A percentile compares a stretch with the other conserved stretches of the same genome.
Evolutionary conservation across 2,888 invertebrate genomes (phyloP).

Genomic region (Amphipyra berbera): DNA sequence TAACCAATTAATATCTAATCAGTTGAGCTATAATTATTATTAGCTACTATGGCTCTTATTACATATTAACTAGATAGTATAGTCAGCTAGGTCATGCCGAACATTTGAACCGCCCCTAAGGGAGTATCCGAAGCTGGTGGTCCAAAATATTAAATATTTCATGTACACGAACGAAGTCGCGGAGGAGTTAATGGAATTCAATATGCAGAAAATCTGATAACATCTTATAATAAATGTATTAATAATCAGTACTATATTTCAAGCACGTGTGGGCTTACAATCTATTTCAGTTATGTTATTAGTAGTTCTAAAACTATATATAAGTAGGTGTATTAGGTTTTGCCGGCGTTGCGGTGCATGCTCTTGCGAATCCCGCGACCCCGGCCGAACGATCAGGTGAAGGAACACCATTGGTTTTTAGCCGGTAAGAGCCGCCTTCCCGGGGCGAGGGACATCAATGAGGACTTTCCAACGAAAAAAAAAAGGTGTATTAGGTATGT

Average conservation of each 20-base stretch:
- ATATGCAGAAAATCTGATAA: conserved; percentile 10
- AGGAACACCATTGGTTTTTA: too few species aligned
- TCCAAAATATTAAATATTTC: conserved; percentile 20
- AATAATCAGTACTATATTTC: conserved; percentile 2
- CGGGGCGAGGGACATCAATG: too few species aligned
- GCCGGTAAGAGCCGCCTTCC: too few species aligned
- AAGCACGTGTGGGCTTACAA: conserved; percentile 2
- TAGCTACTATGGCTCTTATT: neutral
- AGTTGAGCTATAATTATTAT: too few species aligned
- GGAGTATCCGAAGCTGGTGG: neutral
- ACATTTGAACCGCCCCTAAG: neutral
- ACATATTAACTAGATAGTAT: neutral
- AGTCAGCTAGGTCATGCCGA: neutral
- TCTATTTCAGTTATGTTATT: conserved; percentile 8
- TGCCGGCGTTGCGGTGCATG: too few species aligned
- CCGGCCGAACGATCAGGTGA: too few species aligned
- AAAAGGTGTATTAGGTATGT: neutral
- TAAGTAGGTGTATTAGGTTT: too few species aligned
- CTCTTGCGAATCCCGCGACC: too few species aligned
- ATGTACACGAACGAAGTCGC: neutral
- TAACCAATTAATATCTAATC: too few species aligned
- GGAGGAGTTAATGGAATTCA: conserved; percentile 1
- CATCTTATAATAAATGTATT: conserved; percentile 10
- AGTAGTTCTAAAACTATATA: neutral
- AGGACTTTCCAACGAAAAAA: too few species aligned